Percentiles rank a stretch among this genome's conserved stretches.
These are phyloP conservation scores for Macrosoma leucophasiata DNA, from an alignment of 2,888 invertebrate species.

Conservation along the genomic window DNA sequence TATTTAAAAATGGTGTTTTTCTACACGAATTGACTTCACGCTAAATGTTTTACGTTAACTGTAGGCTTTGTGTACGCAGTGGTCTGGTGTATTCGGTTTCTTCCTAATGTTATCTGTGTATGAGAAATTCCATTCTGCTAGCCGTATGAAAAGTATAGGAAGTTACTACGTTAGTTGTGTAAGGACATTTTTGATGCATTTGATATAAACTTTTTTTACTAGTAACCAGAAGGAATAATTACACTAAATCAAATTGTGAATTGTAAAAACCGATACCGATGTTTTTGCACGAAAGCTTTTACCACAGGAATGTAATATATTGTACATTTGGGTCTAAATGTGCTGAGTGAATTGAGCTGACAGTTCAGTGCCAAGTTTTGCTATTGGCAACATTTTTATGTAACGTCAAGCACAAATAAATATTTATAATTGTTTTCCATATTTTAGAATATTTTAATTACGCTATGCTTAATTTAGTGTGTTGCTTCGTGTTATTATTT, in stretches of 20 bases:
- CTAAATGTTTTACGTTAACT: constrained; percentile 59
- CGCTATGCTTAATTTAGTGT: constrained; percentile 69
- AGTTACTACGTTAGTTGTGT: constrained; percentile 72
- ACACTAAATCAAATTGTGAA: constrained; percentile 62
- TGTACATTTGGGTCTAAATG: constrained; percentile 75
- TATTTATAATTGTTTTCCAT: constrained; percentile 61
- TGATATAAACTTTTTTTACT: constrained; percentile 76
- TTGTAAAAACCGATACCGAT: constrained; percentile 66
- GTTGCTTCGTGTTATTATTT: constrained; percentile 72
- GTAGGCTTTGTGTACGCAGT: constrained; percentile 67
- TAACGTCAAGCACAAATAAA: constrained; percentile 53
- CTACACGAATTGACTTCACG: constrained; percentile 63
- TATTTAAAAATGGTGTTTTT: constrained; percentile 66
- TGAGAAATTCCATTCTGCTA: constrained; percentile 62
- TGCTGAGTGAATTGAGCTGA: constrained; percentile 72
- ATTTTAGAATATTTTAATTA: constrained; percentile 65
- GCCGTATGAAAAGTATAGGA: constrained; percentile 59
- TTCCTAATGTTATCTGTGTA: constrained; percentile 62
- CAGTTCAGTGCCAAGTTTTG: constrained; percentile 71
- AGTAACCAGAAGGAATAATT: constrained; percentile 57
- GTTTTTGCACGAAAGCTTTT: constrained; percentile 69
- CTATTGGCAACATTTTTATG: constrained; percentile 61
- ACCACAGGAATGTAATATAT: constrained; percentile 73
- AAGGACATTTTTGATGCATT: constrained; percentile 76
- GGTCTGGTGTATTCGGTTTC: constrained; percentile 66